Percentiles rank a stretch among this genome's conserved stretches.
phyloP scores from a whole-genome alignment of 2,113 vertebrate genomes.

The Myrmophylax atrothorax region DNA sequence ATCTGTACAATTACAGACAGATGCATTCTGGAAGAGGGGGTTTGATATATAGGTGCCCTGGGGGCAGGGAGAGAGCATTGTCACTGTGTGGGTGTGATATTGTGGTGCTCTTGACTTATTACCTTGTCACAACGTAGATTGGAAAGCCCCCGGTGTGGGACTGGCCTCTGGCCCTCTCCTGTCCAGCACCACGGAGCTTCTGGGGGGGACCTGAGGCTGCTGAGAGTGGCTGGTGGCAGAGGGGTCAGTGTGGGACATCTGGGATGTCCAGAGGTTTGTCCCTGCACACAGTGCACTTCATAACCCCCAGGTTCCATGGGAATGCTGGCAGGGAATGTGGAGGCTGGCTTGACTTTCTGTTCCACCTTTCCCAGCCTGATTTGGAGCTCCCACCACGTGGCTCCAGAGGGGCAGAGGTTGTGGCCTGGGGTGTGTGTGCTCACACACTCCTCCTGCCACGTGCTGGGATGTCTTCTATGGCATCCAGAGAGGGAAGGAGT shows the following conservation, averaged over 20 bases:
- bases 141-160: neutral
- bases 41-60: neutral
- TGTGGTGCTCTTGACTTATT: rapidly evolving
- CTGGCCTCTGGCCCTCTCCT: neutral
- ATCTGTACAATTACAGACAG: neutral
- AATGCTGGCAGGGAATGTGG: neutral
- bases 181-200: neutral
- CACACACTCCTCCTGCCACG: rapidly evolving
- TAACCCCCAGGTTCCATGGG: rapidly evolving
- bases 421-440: neutral
- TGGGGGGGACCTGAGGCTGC: rapidly evolving
- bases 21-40: neutral
- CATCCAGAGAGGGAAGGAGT: neutral
- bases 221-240: neutral
- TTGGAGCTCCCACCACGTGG: neutral
- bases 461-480: neutral
- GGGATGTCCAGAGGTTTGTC: neutral
- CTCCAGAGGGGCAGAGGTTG: neutral
- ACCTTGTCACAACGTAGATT: neutral
- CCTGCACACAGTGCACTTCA: neutral
- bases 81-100: neutral
- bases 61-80: neutral
- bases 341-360: neutral
- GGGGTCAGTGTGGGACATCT: neutral
- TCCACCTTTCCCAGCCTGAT: neutral